Evolutionary conservation across 2,888 invertebrate species (phyloP).

Genomic region (Chaetoderma sp.): DNA sequence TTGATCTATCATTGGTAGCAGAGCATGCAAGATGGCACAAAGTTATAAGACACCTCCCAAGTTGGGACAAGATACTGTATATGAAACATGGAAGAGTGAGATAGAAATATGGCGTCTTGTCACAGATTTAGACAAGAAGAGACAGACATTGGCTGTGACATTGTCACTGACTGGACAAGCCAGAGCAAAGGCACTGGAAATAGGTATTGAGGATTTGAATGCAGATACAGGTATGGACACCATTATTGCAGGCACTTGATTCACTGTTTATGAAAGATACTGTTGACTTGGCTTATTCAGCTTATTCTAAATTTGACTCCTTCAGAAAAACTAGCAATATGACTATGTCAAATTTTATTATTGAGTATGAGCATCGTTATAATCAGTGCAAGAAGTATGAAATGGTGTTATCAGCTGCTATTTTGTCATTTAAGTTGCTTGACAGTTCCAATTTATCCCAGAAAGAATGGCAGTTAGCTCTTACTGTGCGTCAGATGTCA

Average conservation of each 20-base stretch:
- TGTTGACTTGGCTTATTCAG: not conserved
- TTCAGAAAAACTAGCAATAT: not conserved
- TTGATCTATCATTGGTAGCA: not conserved
- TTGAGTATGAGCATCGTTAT: too few species aligned
- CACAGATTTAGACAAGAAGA: constrained; percentile 10
- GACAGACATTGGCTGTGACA: constrained; percentile 11
- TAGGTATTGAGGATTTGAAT: not conserved
- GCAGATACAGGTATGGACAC: not conserved
- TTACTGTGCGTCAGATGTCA: not conserved
- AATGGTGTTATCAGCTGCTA: not conserved
- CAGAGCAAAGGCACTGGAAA: constrained; percentile 6
- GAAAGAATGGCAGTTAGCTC: not conserved
- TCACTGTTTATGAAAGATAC: not conserved
- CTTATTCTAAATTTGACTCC: constrained; percentile 13
- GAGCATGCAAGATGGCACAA: not conserved
- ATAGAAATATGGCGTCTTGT: constrained; percentile 8
- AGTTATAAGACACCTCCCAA: not conserved
- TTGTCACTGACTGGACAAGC: constrained; percentile 6
- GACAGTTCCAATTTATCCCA: not conserved
- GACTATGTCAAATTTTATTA: not conserved
- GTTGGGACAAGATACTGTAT: not conserved
- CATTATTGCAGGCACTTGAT: constrained; percentile 1
- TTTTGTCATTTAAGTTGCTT: constrained; percentile 2
- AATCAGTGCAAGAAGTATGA: not conserved
- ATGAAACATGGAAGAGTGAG: constrained; percentile 14